Conservation (phyloP, 1,140 invertebrate species). For the Drosophila orena region DNA sequence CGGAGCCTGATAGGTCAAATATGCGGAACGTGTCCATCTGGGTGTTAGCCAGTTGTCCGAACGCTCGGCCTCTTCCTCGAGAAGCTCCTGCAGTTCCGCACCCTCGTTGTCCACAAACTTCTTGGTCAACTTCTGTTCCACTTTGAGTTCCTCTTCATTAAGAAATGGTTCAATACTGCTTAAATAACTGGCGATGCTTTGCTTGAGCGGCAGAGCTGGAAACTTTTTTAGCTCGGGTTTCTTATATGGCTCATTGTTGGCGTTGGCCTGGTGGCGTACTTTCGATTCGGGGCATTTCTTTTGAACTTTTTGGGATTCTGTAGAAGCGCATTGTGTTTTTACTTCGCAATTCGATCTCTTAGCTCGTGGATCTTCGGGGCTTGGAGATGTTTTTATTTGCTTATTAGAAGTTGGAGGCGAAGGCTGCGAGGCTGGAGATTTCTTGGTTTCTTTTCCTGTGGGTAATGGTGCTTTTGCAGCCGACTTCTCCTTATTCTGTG, state of each 20-base stretch:
- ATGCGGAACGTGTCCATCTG: conserved; percentile 92
- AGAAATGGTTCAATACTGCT: conserved; percentile 45
- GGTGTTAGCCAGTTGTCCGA: conserved; percentile 91
- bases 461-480: not conserved
- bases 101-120: conserved; percentile 89
- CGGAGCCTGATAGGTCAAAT: conserved; percentile 90
- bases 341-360: not conserved
- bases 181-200: conserved; percentile 41
- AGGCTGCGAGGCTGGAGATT: not conserved
- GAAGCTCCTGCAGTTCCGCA: conserved; percentile 88
- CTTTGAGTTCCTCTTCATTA: not conserved
- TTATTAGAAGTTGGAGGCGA: too few species aligned
- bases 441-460: not conserved
- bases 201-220: conserved; percentile 42
- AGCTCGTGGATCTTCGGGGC: not conserved
- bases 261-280: not conserved
- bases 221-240: conserved; percentile 14
- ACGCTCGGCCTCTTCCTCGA: conserved; percentile 87
- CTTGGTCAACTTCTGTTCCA: conserved; percentile 85
- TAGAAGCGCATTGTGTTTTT: not conserved
- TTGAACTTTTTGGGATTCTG: not conserved
- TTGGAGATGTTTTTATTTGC: not conserved
- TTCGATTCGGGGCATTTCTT: not conserved
- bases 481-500: not conserved
- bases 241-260: not conserved